Evolutionary conservation across 2,888 invertebrate species (phyloP), one percentile per base, ranked within the genome.

Genomic region (Drosophila infuscata): DNA sequence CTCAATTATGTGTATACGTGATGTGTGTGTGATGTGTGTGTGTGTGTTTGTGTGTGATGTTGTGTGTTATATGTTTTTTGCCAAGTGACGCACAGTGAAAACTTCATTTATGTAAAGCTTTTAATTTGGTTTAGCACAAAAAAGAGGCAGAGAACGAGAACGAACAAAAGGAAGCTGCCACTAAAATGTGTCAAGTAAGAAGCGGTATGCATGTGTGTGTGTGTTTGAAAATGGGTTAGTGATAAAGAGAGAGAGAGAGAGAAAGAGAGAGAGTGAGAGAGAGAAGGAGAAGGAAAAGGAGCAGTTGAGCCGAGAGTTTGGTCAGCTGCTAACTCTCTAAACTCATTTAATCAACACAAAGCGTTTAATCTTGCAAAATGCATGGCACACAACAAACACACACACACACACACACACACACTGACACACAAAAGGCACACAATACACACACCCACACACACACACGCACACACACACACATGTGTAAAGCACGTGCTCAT

Each of bases 271-370:
- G 65, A 51, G 62, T 29, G 35, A 51, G 63, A 15, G 43, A 49
- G 32, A 52, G n/a, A 20, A 2, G 63, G 30, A 36, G 63, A 17
- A 41, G 54, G 48, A 49, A 8, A 9, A 53, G 58, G 49, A 17
- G 49, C 49, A 56, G 38, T 63, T 65, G 15, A 59, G 65, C 59
- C 61, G 54, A 53, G 51, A 63, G 76, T 71, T 68, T 76, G 74
- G 60, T 41, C 72, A 58, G 36, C 62, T 74, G 78, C 61, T 63
- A 77, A 74, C 63, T 72, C 76, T 82, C 74, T 73, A 78, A 88
- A 88, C 70, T 85, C 76, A 89, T 86, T 86, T 85, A 88, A 89
- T 83, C 83, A 88, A 65, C 74, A 80, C 86, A 83, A 89, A 88
- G 76, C 90, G 72, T 83, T 86, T 85, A 83, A 88, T 86, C 83